A percentile compares a stretch with the other conserved stretches of the same genome.
phyloP scores from a whole-genome alignment of 2,888 invertebrate species.

The Hirudinaria manillensis region DNA sequence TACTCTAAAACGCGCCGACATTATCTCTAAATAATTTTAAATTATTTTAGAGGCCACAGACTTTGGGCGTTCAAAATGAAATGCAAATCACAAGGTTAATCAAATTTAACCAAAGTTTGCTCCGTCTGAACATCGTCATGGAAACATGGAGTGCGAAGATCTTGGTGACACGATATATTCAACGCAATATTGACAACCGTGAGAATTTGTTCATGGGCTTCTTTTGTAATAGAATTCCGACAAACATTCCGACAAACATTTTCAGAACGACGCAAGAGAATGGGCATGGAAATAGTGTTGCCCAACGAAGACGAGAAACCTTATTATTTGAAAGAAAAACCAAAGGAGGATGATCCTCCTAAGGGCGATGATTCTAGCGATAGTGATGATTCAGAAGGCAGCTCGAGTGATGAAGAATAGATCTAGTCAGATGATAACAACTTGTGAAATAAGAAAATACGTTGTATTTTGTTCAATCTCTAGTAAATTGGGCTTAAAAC shows the following conservation, averaged over 20 bases:
- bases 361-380: slow-evolving; percentile 11
- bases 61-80: slow-evolving; percentile 38
- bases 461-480: too few species aligned
- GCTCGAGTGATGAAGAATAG: slow-evolving; percentile 7
- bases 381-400: slow-evolving; percentile 12
- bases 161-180: slow-evolving; percentile 35
- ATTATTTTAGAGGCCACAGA: slow-evolving; percentile 36
- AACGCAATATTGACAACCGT: slow-evolving; percentile 41
- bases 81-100: slow-evolving; percentile 38
- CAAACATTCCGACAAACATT: neutral
- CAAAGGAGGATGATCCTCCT: neutral
- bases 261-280: slow-evolving; percentile 30
- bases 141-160: slow-evolving; percentile 34
- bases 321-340: slow-evolving; percentile 25
- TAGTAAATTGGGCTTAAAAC: too few species aligned
- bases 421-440: too few species aligned
- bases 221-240: neutral
- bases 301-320: slow-evolving; percentile 21
- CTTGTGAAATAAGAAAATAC: too few species aligned
- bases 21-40: neutral
- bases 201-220: slow-evolving; percentile 23
- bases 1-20: too few species aligned
- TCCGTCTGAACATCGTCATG: slow-evolving; percentile 39
- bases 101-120: slow-evolving; percentile 34
- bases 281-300: slow-evolving; percentile 25